Conservation (phyloP, 2,888 invertebrate genomes). For the Meta bourneti region DNA sequence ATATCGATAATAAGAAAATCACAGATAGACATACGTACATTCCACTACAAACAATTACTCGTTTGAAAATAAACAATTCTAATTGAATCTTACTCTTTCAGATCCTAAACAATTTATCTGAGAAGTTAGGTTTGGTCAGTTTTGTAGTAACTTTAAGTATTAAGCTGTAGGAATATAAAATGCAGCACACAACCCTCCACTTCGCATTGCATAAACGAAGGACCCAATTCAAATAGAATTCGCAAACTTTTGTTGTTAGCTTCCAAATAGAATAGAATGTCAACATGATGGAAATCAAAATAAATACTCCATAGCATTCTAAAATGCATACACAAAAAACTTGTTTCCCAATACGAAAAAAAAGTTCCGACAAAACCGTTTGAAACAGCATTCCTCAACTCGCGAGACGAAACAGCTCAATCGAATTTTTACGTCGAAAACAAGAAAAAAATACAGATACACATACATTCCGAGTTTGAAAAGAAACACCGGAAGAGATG, state of each 20-base stretch:
- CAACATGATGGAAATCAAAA: not conserved
- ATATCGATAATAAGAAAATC: too few species aligned
- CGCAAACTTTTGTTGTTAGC: not conserved
- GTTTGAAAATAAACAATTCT: too few species aligned
- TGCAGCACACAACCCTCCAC: not conserved
- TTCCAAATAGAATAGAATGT: not conserved
- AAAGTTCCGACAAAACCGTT: not conserved
- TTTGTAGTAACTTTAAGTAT: too few species aligned
- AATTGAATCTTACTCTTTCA: too few species aligned
- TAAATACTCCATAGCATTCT: too few species aligned
- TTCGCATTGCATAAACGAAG: not conserved
- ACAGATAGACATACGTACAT: too few species aligned
- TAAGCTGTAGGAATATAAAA: too few species aligned
- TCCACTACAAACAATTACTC: too few species aligned
- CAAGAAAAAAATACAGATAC: not conserved
- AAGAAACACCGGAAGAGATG: not conserved
- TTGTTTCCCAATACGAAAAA: not conserved
- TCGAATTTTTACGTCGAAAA: not conserved
- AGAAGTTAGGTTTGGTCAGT: too few species aligned
- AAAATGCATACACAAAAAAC: too few species aligned
- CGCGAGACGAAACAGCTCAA: not conserved
- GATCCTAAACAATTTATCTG: too few species aligned
- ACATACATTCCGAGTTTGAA: not conserved
- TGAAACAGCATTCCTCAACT: not conserved
- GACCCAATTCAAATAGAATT: not conserved